Percentiles rank a stretch among this genome's conserved stretches.
These are phyloP conservation scores for Choloepus hoffmanni DNA, from an alignment of 2,113 vertebrate species.

Conservation along the genomic window DNA sequence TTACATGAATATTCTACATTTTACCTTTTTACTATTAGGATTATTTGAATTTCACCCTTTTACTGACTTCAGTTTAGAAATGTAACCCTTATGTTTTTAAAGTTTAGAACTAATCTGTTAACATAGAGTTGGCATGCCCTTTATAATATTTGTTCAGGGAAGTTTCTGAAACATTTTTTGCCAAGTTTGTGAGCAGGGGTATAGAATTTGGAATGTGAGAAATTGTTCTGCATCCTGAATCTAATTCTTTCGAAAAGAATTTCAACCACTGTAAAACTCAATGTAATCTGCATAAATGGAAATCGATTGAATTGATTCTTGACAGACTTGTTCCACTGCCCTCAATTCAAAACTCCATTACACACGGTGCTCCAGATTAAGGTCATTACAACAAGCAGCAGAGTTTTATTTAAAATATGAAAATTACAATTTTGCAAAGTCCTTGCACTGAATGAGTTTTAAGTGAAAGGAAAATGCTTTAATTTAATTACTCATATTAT, in stretches of 20 bases:
- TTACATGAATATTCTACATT: not conserved
- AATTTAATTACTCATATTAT: not conserved
- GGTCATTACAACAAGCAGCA: not conserved
- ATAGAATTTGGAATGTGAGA: not conserved
- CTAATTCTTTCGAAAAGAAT: conserved; percentile 11
- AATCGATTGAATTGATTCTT: conserved; percentile 67
- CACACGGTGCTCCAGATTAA: not conserved
- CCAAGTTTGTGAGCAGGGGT: not conserved
- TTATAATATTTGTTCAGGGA: not conserved
- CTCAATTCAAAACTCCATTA: conserved; percentile 61
- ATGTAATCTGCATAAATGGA: not conserved
- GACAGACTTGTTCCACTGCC: not conserved
- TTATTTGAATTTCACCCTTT: too few relatives aligned
- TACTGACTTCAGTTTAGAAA: not conserved
- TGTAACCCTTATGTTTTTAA: not conserved
- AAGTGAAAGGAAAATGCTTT: not conserved
- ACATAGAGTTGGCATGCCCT: not conserved
- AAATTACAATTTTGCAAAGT: not conserved
- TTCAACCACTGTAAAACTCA: conserved; percentile 19
- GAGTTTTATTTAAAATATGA: not conserved
- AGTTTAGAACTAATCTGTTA: not conserved
- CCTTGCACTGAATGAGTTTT: not conserved
- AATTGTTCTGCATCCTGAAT: not conserved
- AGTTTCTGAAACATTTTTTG: not conserved
- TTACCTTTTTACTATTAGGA: not conserved